Conservation (phyloP, 2,113 vertebrate genomes). For the Balaeniceps rex region DNA sequence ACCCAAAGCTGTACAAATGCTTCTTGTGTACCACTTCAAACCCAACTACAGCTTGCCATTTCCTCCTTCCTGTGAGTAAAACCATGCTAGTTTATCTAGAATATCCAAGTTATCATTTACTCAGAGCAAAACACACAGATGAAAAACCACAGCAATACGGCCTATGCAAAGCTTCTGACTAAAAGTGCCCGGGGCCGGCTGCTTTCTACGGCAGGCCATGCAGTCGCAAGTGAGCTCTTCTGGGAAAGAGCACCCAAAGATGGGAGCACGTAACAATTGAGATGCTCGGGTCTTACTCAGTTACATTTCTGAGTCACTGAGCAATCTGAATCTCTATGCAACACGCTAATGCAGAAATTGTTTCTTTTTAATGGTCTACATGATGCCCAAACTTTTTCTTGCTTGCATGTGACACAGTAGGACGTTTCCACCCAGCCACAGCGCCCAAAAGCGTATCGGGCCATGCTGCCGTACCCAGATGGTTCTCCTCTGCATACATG, state of each 20-base stretch:
- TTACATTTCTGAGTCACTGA: not conserved
- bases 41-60: not conserved
- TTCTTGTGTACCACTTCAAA: not conserved
- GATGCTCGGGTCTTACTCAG: not conserved
- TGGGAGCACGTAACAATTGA: not conserved
- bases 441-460: not conserved
- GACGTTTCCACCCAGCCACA: not conserved
- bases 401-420: not conserved
- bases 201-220: rapidly evolving
- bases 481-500: rapidly evolving
- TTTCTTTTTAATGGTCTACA: not conserved
- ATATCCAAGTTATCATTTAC: not conserved
- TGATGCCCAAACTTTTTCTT: not conserved
- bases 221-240: not conserved
- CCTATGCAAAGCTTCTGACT: not conserved
- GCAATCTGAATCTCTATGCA: not conserved
- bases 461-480: not conserved
- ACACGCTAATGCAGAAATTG: not conserved
- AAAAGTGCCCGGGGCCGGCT: rapidly evolving
- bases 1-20: no score
- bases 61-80: conserved; percentile 20
- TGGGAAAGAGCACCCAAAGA: not conserved
- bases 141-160: not conserved
- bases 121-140: not conserved
- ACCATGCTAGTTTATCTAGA: not conserved